phyloP scores from a whole-genome alignment of 2,113 vertebrate species.

The Perca fluviatilis region DNA sequence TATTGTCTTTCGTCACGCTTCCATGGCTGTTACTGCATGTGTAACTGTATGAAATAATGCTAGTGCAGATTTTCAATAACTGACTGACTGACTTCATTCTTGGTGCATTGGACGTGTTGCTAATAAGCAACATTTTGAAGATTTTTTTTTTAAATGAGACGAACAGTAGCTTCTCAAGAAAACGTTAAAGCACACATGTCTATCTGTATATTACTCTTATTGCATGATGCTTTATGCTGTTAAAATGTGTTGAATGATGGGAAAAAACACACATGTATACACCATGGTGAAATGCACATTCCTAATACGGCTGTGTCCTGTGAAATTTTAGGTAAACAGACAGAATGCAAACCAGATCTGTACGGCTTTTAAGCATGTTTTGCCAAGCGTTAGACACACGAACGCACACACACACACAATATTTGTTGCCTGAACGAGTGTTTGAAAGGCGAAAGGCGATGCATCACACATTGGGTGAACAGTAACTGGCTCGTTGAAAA shows the following conservation, averaged over 20 bases:
- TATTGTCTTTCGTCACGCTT: conserved; percentile 6
- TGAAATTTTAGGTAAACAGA: background rate
- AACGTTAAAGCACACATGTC: background rate
- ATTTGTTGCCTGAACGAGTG: conserved; percentile 23
- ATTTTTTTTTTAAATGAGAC: background rate
- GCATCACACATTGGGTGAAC: conserved; percentile 15
- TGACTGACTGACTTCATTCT: conserved; percentile 17
- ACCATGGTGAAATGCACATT: background rate
- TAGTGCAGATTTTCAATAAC: background rate
- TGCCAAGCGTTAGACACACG: background rate
- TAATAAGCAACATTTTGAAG: background rate
- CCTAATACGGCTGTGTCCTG: background rate
- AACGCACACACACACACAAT: conserved; percentile 14
- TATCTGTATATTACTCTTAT: background rate
- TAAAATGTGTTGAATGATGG: background rate
- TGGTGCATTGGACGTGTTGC: background rate
- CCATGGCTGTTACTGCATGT: background rate
- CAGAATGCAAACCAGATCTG: background rate
- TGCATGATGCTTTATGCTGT: background rate
- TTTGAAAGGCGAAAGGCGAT: conserved; percentile 32
- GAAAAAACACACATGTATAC: background rate
- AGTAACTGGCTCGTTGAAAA: conserved; percentile 12
- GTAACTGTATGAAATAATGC: conserved; percentile 47
- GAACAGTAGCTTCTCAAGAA: background rate
- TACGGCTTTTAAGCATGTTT: background rate